Evolutionary conservation across 2,797 vertebrate genomes (phyloP).

Genomic region (Agapornis canus): DNA sequence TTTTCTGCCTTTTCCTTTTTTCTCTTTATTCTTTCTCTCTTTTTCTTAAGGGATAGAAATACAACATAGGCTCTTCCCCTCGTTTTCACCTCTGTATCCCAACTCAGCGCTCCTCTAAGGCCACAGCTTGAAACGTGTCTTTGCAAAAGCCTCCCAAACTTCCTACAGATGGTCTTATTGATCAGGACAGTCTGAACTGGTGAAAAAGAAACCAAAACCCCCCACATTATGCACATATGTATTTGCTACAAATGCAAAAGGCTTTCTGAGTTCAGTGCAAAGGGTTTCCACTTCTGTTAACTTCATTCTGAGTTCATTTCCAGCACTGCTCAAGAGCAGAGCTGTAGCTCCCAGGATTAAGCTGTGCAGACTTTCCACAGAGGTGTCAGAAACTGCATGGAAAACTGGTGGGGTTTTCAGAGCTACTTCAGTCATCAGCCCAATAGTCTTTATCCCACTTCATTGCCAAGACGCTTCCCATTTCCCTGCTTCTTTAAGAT

Average conservation of each 20-base stretch:
- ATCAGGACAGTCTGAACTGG: neutral
- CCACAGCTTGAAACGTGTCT: neutral
- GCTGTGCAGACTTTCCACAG: constrained; percentile 1
- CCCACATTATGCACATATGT: rapidly evolving
- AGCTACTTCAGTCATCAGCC: neutral
- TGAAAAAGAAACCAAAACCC: neutral
- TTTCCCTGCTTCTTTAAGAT: neutral
- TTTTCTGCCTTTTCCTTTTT: neutral
- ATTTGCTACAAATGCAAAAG: neutral
- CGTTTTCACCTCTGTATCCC: neutral
- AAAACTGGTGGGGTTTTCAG: constrained; percentile 19
- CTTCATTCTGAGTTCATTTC: neutral
- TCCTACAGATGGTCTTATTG: neutral
- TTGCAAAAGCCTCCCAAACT: neutral
- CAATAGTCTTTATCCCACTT: neutral
- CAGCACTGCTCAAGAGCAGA: neutral
- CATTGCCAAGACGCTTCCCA: neutral
- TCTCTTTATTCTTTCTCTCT: neutral
- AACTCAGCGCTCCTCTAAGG: neutral
- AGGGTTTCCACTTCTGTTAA: neutral
- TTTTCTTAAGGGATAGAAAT: neutral
- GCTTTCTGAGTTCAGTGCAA: neutral
- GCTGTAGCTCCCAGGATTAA: constrained; percentile 6
- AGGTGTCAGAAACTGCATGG: constrained; percentile 19
- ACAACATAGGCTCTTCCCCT: neutral